Conservation (phyloP, 2,113 vertebrate genomes). For the Ptyas mucosa region DNA sequence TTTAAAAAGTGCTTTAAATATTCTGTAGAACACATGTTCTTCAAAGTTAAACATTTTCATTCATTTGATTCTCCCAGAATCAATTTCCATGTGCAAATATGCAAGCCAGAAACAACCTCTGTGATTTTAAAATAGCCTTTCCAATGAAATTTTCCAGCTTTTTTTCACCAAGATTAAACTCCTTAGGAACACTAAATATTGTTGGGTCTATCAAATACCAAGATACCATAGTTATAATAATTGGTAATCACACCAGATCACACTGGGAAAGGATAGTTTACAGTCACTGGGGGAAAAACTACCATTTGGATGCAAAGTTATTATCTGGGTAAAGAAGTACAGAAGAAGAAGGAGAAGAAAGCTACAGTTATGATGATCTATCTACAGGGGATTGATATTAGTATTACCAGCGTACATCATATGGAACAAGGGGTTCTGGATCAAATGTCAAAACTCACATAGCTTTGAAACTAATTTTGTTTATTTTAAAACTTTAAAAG, state of each 20-base stretch:
- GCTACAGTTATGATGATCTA: neutral
- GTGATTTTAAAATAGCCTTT: neutral
- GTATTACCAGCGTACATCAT: neutral
- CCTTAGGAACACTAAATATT: neutral
- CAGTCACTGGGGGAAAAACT: neutral
- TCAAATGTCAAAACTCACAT: neutral
- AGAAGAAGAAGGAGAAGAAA: neutral
- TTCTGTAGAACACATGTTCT: neutral
- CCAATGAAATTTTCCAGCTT: neutral
- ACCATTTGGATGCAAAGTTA: neutral
- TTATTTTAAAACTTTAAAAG: neutral
- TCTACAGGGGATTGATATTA: neutral
- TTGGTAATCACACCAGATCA: neutral
- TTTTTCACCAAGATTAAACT: neutral
- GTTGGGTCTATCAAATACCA: neutral
- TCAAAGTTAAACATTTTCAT: neutral
- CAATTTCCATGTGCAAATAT: neutral
- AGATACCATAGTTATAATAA: neutral
- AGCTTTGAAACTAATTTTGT: neutral
- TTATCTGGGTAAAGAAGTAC: neutral
- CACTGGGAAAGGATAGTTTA: neutral
- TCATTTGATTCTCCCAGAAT: neutral
- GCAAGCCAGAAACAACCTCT: neutral
- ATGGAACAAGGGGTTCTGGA: neutral
- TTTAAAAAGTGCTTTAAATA: neutral